A percentile compares a stretch with the other conserved stretches of the same genome.
phyloP scores from a whole-genome alignment of 2,113 vertebrate genomes.

The Takifugu flavidus region DNA sequence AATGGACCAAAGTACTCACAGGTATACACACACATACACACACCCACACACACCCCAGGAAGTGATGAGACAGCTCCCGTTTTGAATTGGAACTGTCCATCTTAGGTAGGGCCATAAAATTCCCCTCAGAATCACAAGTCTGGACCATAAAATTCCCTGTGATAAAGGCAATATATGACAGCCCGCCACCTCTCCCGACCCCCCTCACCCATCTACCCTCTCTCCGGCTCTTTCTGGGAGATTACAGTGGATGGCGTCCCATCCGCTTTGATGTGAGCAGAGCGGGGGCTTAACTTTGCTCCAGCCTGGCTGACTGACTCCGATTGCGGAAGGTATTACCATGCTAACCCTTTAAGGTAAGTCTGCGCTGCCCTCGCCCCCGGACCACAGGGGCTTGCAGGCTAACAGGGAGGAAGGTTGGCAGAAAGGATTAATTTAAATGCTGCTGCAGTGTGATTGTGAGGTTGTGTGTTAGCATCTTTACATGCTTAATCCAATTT shows the following conservation, averaged over 20 bases:
- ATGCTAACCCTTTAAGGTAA: conserved; percentile 57
- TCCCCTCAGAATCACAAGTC: conserved; percentile 61
- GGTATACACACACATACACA: conserved; percentile 18
- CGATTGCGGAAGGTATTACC: conserved; percentile 52
- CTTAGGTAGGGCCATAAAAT: conserved; percentile 59
- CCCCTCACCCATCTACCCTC: background rate
- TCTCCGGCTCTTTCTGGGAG: background rate
- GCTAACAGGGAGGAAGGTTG: conserved; percentile 21
- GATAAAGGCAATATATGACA: conserved; percentile 66
- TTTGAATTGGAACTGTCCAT: conserved; percentile 56
- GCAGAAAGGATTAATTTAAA: conserved; percentile 9
- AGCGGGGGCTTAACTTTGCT: conserved; percentile 53
- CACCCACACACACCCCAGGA: conserved; percentile 29
- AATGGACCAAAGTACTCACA: background rate
- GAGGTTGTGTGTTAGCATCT: conserved; percentile 1
- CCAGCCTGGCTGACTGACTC: conserved; percentile 51
- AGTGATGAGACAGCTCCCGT: conserved; percentile 52
- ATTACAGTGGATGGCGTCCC: conserved; percentile 40
- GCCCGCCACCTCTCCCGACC: conserved; percentile 3
- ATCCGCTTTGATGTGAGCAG: conserved; percentile 61
- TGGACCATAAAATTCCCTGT: conserved; percentile 59
- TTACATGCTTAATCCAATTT: conserved; percentile 31
- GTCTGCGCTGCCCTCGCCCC: conserved; percentile 30
- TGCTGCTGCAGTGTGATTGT: background rate
- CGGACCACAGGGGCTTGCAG: conserved; percentile 31